phyloP scores from a whole-genome alignment of 2,888 invertebrate species.

The Pheosia tremula region DNA sequence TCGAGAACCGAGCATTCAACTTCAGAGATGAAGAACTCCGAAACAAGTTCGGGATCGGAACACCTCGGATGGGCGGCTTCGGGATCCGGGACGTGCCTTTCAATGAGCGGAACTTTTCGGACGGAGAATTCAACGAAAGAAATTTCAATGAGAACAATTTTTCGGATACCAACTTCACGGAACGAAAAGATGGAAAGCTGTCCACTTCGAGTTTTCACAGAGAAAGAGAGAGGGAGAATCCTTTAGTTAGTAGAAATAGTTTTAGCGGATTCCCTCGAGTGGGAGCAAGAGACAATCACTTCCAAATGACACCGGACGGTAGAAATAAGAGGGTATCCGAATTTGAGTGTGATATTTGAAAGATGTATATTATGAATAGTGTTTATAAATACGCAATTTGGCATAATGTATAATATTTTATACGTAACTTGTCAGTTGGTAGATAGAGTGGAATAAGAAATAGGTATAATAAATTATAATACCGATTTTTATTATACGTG shows the following conservation, averaged over 20 bases:
- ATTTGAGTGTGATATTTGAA: conserved; percentile 86
- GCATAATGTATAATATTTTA: not conserved
- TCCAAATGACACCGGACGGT: conserved; percentile 76
- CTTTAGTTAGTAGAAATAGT: conserved; percentile 78
- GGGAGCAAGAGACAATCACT: conserved; percentile 70
- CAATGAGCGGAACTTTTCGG: conserved; percentile 72
- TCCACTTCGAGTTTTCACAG: conserved; percentile 80
- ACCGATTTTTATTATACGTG: not conserved
- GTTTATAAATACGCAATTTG: conserved; percentile 2
- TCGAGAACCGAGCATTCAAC: conserved; percentile 73
- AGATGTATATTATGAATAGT: not conserved
- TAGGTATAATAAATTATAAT: not conserved
- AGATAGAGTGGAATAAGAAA: not conserved
- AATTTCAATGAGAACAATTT: conserved; percentile 69
- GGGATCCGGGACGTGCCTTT: conserved; percentile 77
- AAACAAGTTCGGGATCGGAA: conserved; percentile 75
- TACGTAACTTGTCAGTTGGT: not conserved
- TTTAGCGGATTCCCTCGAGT: conserved; percentile 79
- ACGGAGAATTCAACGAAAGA: conserved; percentile 74
- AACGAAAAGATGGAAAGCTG: conserved; percentile 74
- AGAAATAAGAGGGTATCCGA: conserved; percentile 85
- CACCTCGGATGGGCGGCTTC: conserved; percentile 79
- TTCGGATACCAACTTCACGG: conserved; percentile 63
- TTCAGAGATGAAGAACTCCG: conserved; percentile 75
- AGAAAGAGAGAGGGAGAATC: conserved; percentile 75